Conservation (phyloP, 1,140 invertebrate genomes). For the Drosophila simulans region DNA sequence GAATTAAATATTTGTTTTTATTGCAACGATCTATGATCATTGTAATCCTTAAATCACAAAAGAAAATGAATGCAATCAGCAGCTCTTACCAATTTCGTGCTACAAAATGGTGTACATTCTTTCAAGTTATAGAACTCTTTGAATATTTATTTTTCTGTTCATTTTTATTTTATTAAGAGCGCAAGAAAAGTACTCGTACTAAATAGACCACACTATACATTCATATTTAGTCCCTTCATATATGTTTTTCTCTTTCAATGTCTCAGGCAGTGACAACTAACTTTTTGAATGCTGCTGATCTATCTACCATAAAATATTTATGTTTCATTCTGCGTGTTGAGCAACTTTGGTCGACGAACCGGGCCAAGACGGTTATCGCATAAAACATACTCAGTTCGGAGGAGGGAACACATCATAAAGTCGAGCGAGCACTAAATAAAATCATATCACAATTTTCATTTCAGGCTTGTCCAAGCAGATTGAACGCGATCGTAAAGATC, state of each 20-base stretch:
- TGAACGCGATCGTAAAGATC: slow-evolving; percentile 72
- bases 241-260: neutral
- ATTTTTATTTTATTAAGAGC: no score
- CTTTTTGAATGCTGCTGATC: slow-evolving; percentile 13
- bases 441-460: slow-evolving; percentile 49
- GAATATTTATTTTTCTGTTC: no score
- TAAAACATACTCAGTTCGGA: slow-evolving; percentile 14
- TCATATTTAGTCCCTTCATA: no score
- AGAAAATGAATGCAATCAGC: no score
- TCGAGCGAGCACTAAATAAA: slow-evolving; percentile 50
- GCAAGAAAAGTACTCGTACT: no score
- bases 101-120: no score
- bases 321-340: slow-evolving; percentile 8
- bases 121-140: no score
- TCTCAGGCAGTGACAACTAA: slow-evolving; percentile 11
- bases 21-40: no score
- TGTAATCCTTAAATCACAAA: no score
- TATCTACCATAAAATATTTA: slow-evolving; percentile 11
- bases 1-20: no score
- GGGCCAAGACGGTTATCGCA: slow-evolving; percentile 37
- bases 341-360: slow-evolving; percentile 15
- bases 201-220: no score
- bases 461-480: slow-evolving; percentile 31
- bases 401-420: slow-evolving; percentile 42
- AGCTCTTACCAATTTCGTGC: no score